phyloP scores from a whole-genome alignment of 2,888 invertebrate genomes.

The Cryptocephalus moraei region DNA sequence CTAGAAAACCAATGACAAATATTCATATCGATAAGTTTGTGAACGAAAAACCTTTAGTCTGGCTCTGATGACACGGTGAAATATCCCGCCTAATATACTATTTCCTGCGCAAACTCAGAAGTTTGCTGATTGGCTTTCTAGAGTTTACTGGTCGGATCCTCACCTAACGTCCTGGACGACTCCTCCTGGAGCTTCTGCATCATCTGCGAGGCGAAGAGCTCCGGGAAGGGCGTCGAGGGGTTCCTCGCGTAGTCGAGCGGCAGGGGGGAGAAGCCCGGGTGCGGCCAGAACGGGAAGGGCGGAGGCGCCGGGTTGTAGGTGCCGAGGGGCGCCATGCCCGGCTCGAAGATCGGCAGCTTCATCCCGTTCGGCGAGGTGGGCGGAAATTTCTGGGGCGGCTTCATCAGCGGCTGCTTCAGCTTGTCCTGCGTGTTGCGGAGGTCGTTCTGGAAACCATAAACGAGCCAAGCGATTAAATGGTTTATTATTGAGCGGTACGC shows the following conservation, averaged over 20 bases:
- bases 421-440: conserved; percentile 32
- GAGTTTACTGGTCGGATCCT: too few relatives aligned
- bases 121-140: too few relatives aligned
- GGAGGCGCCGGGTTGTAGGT: conserved; percentile 58
- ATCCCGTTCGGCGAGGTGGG: conserved; percentile 59
- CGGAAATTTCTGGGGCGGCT: conserved; percentile 42
- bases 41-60: too few relatives aligned
- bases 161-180: conserved; percentile 39
- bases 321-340: conserved; percentile 37
- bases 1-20: too few relatives aligned
- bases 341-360: conserved; percentile 57
- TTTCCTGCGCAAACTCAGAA: too few relatives aligned
- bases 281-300: conserved; percentile 74
- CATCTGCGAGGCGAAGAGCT: conserved; percentile 70
- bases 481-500: too few relatives aligned
- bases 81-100: too few relatives aligned
- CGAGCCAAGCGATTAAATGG: too few relatives aligned
- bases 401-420: conserved; percentile 39
- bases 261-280: conserved; percentile 47
- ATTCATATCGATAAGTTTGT: too few relatives aligned
- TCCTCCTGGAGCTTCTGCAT: conserved; percentile 72
- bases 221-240: conserved; percentile 42
- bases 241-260: conserved; percentile 38
- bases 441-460: conserved; percentile 21
- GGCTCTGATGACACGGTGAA: too few relatives aligned